Conservation (phyloP, 2,888 invertebrate genomes). For the Andrena marginata region DNA sequence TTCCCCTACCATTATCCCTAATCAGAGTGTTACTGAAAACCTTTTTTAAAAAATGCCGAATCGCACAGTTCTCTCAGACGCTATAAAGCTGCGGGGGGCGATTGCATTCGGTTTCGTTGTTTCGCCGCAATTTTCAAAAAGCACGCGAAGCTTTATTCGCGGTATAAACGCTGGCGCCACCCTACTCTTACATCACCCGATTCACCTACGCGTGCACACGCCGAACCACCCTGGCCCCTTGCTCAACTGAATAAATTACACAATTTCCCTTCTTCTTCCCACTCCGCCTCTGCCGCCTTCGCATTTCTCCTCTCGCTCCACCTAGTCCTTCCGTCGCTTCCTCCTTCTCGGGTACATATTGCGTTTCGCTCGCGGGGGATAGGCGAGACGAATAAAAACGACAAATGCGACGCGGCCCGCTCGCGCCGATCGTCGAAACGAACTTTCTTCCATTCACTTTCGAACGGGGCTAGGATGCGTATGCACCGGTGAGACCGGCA, state of each 20-base stretch:
- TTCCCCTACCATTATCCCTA: too few species aligned
- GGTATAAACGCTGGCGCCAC: conserved; percentile 64
- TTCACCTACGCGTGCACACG: conserved; percentile 47
- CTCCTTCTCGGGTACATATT: conserved; percentile 61
- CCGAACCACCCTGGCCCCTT: conserved; percentile 53
- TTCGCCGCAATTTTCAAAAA: conserved; percentile 52
- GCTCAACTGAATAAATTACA: conserved; percentile 78
- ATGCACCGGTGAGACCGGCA: not conserved
- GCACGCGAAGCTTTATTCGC: conserved; percentile 66
- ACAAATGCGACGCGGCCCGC: conserved; percentile 33
- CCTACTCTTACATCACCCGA: conserved; percentile 49
- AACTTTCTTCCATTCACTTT: conserved; percentile 35
- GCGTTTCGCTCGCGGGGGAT: conserved; percentile 66
- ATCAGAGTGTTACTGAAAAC: too few species aligned
- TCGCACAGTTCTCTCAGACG: not conserved
- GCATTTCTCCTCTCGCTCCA: not conserved
- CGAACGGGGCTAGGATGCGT: conserved; percentile 5
- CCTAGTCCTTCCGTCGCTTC: conserved; percentile 31
- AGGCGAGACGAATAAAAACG: conserved; percentile 64
- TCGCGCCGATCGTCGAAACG: conserved; percentile 19
- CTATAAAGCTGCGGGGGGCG: conserved; percentile 1
- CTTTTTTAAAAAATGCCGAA: not conserved
- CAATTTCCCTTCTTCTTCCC: conserved; percentile 72
- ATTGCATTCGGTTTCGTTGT: conserved; percentile 37
- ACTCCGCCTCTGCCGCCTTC: conserved; percentile 16